phyloP scores from a whole-genome alignment of 2,113 vertebrate species.

The Struthidea cinerea region DNA sequence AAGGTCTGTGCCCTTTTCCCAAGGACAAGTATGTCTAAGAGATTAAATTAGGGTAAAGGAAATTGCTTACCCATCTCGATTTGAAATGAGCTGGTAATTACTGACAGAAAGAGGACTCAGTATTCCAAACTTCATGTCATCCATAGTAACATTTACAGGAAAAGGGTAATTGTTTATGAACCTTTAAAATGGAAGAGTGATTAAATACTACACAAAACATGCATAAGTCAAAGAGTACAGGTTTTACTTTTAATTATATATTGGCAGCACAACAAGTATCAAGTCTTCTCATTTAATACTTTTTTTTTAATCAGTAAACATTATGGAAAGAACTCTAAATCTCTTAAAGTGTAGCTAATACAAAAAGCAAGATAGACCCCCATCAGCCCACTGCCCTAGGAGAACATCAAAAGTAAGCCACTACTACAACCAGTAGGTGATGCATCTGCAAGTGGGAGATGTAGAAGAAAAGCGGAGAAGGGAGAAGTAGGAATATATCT shows the following conservation, averaged over 20 bases:
- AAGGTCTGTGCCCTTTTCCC: background rate
- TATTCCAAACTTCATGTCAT: background rate
- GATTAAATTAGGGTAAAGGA: background rate
- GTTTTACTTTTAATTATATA: background rate
- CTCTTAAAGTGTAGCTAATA: background rate
- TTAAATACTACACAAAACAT: background rate
- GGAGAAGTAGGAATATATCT: background rate
- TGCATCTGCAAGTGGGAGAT: background rate
- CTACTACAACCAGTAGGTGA: background rate
- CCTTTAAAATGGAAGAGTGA: slow-evolving; percentile 67
- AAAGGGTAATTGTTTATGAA: slow-evolving; percentile 76
- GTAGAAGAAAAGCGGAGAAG: background rate
- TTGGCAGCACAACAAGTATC: background rate
- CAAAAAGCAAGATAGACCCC: background rate
- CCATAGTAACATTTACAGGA: slow-evolving; percentile 53
- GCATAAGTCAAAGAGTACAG: background rate
- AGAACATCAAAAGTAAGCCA: background rate
- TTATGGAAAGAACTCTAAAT: background rate
- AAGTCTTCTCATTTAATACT: background rate
- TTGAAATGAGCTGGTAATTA: slow-evolving; percentile 62
- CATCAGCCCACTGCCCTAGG: background rate
- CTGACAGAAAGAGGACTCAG: slow-evolving; percentile 42
- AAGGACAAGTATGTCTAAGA: background rate
- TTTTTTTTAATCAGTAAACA: background rate
- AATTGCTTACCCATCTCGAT: slow-evolving; percentile 73